Base-by-base conservation (phyloP, 1,140 invertebrate species). In the Maconellicoccus hirsutus region DNA sequence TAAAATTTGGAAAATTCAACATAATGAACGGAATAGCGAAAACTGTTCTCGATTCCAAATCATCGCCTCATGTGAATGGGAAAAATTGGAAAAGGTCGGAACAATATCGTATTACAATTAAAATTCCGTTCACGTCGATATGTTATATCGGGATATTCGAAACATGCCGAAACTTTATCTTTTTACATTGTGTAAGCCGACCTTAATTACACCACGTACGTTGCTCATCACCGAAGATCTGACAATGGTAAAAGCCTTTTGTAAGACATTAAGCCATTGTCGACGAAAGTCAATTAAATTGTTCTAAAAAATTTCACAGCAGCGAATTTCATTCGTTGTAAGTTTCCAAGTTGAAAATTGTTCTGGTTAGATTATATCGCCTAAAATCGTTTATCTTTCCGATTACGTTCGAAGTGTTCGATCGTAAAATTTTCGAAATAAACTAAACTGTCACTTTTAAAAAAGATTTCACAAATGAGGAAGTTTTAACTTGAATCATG, bases 401-500 rank as follows among this genome's bases (percentile, higher is more conserved):
- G 12, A 33, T 33, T 33, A 6, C 29, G 29, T 12, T 33, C 29
- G 29, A 33, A 12, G 29, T 33, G 29, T 33, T 33, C 29, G 29
- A 33, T 33, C 29, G 29, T 33, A 33, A 33, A 33, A 33, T 33
- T 33, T 33, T 12, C 12, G 4, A 33, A 33, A 33, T 33, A 33
- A 3, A 6, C 29, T 12, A 33, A 33, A 12, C 29, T 33, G 12
- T 12, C 29, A 33, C 4, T 33, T 33, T 3, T 8, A 52, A 52
- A 52, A 52, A 52, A 52, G 16, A 52, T 52, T 52, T 38, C 33
- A 52, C n/a, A 52, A 52, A 52, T 52, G n/a, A 52, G 42, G 42
- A 52, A 52, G n/a, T 14, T n/a, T n/a, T 52, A 52, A 52, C 2
- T 19, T 19, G 42, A 52, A 52, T 19, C n/a, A 52, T 33, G 29